Evolutionary conservation across 2,113 vertebrate species (phyloP), one percentile per base, ranked within the genome.

Genomic region (Condylura cristata): DNA sequence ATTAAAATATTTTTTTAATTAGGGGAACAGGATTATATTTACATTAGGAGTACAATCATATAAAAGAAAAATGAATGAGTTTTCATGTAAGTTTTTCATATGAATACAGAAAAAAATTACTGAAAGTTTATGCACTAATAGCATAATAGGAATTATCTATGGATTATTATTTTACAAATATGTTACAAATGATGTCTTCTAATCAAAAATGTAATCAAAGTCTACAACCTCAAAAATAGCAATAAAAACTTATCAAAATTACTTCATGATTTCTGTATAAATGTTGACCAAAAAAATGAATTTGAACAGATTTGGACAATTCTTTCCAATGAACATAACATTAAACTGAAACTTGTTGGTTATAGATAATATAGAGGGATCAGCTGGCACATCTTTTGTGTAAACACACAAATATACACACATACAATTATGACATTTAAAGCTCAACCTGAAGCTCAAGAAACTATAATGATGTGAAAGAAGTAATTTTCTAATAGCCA

Each of bases 1-100:
- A 85, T 86, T 76, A 28, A 66, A 81, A 66, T 72, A 86, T 61
- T 71, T 46, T 41, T 88, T 94, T 84, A 95, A 93, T 75, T 65
- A 78, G 66, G 34, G 18, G 11, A 18, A 56, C 68, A 71, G 53
- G 89, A 68, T 94, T 91, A 46, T 63, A 83, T 44, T 76, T 37
- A 56, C 1, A 39, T n/a, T 60, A 84, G 63, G 65, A 60, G 80
- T 70, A 48, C 1, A 76, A 56, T 28, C 78, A 82, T 37, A 5
- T 30, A 81, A 65, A 86, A 72, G 11, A 76, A 56, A 14, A 70
- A 66, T 20, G 32, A 26, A 28, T 60, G 51, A 11, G 9, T 17
- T 17, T 17, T 46, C 44, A 48, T 48, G 48, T 16, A 51, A 51
- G 16, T 56, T 14, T 86, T 89, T 92, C 74, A 10, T 53, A 20